These are phyloP conservation scores for Urophycis tenuis DNA, from an alignment of 2,797 vertebrate species.

Conservation along the genomic window DNA sequence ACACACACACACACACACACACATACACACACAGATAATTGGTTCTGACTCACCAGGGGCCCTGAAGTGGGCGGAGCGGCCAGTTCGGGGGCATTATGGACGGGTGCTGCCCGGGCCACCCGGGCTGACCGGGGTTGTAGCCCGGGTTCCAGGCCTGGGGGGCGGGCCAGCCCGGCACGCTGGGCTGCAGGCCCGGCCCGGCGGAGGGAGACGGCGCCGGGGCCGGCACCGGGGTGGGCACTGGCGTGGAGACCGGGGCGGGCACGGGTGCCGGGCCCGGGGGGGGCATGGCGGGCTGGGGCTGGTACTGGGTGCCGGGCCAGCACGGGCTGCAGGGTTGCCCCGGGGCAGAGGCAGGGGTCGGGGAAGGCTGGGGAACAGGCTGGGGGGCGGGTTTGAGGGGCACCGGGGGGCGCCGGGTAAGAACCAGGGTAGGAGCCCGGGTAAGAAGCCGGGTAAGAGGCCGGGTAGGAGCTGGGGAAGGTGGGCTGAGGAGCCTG, in stretches of 20 bases:
- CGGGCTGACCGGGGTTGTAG: conserved; percentile 70
- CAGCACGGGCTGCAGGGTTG: conserved; percentile 40
- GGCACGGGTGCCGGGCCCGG: conserved; percentile 22
- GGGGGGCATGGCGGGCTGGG: conserved; percentile 15
- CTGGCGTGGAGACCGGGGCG: conserved; percentile 10
- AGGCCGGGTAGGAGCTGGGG: neutral
- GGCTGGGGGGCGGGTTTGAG: conserved; percentile 22
- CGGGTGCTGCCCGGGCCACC: conserved; percentile 70
- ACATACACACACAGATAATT: neutral
- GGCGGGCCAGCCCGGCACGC: conserved; percentile 45
- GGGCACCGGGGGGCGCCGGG: conserved; percentile 1
- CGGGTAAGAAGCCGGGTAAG: neutral
- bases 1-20: no score
- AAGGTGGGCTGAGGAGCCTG: conserved; percentile 12
- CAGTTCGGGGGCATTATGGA: conserved; percentile 48
- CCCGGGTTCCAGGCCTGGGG: conserved; percentile 53
- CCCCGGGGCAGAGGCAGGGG: neutral
- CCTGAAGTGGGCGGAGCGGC: conserved; percentile 60
- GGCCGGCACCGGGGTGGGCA: conserved; percentile 20
- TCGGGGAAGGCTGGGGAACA: neutral
- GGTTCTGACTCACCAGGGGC: conserved; percentile 61
- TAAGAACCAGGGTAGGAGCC: neutral
- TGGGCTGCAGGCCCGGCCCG: conserved; percentile 28
- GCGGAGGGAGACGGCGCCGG: conserved; percentile 15
- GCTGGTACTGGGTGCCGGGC: conserved; percentile 43